A percentile compares a stretch with the other conserved stretches of the same genome.
Conservation (phyloP, 2,888 invertebrate genomes). For the Nomada fucata region DNA sequence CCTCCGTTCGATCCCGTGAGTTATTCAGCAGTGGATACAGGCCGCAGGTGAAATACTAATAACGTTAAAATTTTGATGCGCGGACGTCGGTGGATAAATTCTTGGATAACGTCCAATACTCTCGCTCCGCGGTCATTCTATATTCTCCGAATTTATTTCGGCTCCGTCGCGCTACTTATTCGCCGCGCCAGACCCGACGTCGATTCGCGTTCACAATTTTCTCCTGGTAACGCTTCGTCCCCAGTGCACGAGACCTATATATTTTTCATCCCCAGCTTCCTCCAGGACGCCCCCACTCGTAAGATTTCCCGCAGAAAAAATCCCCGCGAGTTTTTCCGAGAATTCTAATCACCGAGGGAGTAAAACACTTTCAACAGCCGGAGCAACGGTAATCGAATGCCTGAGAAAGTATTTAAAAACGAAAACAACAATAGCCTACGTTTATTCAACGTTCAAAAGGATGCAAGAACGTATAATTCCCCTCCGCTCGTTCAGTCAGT, state of each 20-base stretch:
- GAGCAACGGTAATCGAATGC: too few relatives aligned
- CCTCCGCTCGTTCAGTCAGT: neutral
- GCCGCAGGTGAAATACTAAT: slow-evolving; percentile 58
- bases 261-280: slow-evolving; percentile 12
- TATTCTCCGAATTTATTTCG: slow-evolving; percentile 62
- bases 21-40: slow-evolving; percentile 50
- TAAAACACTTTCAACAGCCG: too few relatives aligned
- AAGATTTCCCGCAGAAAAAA: neutral
- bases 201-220: slow-evolving; percentile 55
- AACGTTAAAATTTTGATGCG: slow-evolving; percentile 76
- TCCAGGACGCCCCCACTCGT: neutral
- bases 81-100: slow-evolving; percentile 69
- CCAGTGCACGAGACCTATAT: slow-evolving; percentile 7
- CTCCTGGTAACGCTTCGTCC: neutral
- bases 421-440: neutral
- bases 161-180: slow-evolving; percentile 61
- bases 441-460: neutral
- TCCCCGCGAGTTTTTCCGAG: neutral
- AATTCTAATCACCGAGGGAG: too few relatives aligned
- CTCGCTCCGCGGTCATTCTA: slow-evolving; percentile 34
- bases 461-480: too few relatives aligned
- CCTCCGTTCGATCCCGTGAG: slow-evolving; percentile 47
- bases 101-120: slow-evolving; percentile 67
- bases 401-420: too few relatives aligned
- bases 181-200: slow-evolving; percentile 41